Evolutionary conservation across 2,113 vertebrate genomes (phyloP), one percentile per base, ranked within the genome.

Genomic region (Pica pica): DNA sequence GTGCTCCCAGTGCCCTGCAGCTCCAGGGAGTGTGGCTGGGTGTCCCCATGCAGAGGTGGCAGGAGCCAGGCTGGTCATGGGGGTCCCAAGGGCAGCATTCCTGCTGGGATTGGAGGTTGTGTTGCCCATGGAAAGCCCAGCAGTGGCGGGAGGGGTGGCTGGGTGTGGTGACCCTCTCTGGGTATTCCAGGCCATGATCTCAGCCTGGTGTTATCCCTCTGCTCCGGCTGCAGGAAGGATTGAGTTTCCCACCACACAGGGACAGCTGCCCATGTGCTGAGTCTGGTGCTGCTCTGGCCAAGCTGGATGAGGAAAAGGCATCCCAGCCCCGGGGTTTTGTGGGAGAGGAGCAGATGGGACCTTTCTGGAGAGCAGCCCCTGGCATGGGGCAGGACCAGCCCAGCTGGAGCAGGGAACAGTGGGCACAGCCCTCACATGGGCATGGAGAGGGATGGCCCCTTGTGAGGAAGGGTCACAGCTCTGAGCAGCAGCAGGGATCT

Each of bases 1-100:
- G 49, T 37, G 61, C 52, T n/a, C 16, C 22, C 1, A 0, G 3
- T 70, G 64, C 28, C 56, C 42, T 16, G 24, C 67, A 49, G 53
- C 67, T 50, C 37, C 9, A 2, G 35, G 35, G 37, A 27, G 13
- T 0, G 0, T 0, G 4, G 67, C 74, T 0, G 0, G 8, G 18
- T 39, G 69, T 30, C 77, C 39, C 60, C 2, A 16, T 1, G 17
- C 22, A 5, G 65, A 4, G 50, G 30, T 16, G 93, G 4, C 42
- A 42, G 41, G 11, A 23, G 26, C 31, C 0, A 0, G 44, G 53
- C 44, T 39, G 77, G 42, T 22, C 26, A 1, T 0, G 0, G 37
- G 63, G 24, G 11, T 16, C 5, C 33, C 1, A 0, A 2, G 37
- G 64, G 82, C 53, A 55, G 46, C 23, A 5, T 23, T 59, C 33